Conservation (phyloP, 2,113 vertebrate species). For the Muntiacus reevesi region DNA sequence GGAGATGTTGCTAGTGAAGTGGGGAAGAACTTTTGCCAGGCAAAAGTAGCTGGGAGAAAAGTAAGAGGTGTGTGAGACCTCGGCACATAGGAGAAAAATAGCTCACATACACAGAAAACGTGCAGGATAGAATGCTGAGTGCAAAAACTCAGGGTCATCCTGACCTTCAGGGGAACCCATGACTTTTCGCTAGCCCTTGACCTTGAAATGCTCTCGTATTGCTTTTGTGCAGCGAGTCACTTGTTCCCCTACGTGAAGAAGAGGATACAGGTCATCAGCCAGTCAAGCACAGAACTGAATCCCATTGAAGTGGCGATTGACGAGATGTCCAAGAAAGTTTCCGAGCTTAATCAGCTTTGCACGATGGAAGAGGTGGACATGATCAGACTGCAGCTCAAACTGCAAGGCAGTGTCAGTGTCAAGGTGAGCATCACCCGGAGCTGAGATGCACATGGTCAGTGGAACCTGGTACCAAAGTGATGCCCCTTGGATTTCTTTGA, state of each 20-base stretch:
- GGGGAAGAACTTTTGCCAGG: neutral
- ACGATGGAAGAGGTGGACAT: conserved; percentile 96
- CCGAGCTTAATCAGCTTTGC: conserved; percentile 96
- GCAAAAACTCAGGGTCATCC: neutral
- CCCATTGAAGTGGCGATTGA: conserved; percentile 99
- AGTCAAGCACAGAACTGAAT: conserved; percentile 96
- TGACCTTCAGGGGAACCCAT: accelerated
- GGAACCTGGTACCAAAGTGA: too few relatives aligned
- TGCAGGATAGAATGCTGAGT: neutral
- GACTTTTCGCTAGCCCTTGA: neutral
- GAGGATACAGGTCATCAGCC: conserved; percentile 94
- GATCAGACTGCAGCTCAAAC: conserved; percentile 97
- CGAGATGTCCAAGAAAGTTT: conserved; percentile 97
- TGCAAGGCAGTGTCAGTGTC: conserved; percentile 97
- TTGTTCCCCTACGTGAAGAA: conserved; percentile 97
- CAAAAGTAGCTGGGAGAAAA: neutral
- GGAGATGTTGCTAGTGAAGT: neutral
- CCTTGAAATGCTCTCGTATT: neutral
- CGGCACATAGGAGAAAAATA: neutral
- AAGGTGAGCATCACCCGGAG: conserved; percentile 76
- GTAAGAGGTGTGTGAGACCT: neutral
- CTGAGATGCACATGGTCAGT: accelerated
- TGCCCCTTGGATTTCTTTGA: neutral
- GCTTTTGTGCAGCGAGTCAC: conserved; percentile 86
- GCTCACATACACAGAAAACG: neutral